Evolutionary conservation across 2,888 invertebrate genomes (phyloP), one percentile per base, ranked within the genome.

Genomic region (Phorcus lineatus): DNA sequence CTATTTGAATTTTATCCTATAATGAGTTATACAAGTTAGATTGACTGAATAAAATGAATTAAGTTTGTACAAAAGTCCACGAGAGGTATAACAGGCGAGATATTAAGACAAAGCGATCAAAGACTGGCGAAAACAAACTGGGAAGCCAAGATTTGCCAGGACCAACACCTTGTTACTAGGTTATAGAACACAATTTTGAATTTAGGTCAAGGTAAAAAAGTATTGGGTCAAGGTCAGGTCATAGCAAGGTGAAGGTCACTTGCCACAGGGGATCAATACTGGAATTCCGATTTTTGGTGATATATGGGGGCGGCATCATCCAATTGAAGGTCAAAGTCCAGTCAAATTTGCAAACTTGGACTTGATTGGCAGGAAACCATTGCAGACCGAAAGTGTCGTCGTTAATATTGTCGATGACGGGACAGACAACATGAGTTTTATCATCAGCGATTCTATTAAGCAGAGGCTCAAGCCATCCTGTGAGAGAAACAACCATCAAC

Each of bases 331-430:
- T 97, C 85, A 97, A 95, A 94, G 97, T 97, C 97, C 97, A 97
- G 94, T 97, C 97, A 93, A 87, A 87, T 22, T 78, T 80, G 17
- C 87, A 86, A n/a, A 86, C 84, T 97, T 83, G 84, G 28, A 62
- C 96, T 19, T 75, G 54, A 13, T 80, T 76, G 6, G 66, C 77
- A 6, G n/a, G 36, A 24, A 79, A 81, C 83, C 91, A 97, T 94
- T 97, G 97, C 93, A 97, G 98, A 94, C 97, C 97, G 87, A 99
- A 95, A 1, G 98, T 97, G 84, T 96, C 96, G 92, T 98, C 98
- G 92, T 97, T 97, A 89, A 98, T 97, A 74, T 98, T 97, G 93
- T 98, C 98, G 90, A 98, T 98, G 80, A 98, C 98, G 6, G 98
- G 98, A 92, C 98, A 98, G 2, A 98, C 98, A 31, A 98, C 98